Base-by-base conservation (phyloP, 2,888 invertebrate genomes). In the Cryptus viduatorius region DNA sequence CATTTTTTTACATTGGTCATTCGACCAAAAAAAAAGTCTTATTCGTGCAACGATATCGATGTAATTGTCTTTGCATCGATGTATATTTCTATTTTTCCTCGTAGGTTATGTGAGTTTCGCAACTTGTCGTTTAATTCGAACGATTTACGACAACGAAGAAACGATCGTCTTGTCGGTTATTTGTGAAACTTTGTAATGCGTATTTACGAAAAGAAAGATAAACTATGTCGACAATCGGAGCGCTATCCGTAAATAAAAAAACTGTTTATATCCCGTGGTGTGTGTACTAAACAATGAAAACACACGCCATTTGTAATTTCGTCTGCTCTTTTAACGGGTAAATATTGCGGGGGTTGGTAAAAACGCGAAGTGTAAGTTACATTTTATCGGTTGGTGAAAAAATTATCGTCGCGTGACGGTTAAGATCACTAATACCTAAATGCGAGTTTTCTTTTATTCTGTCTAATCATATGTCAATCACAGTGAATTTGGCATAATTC, bases 1-100 rank as follows among this genome's bases (percentile, higher is more conserved):
- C 93, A 94, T 93, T 72, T 67, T 95, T 94, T 94, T 94, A 94
- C 94, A 83, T 83, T 84, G 82, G 72, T 84, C 94, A 94, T 94
- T 94, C 94, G 94, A 95, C 94, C 31, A 1, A 4, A 29, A 31
- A 61, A 29, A 31, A 61, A 5, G 7, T 14, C 14, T 29, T 14
- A 31, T 7, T 31, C 29, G 29, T 7, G 4, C 2, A 1, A 61
- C 14, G 29, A 61, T 61, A 29, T 31, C 61, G 7, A 61, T 7
- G 29, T 12, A 29, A 16, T 50, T 12, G 29, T 4, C n/a, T 31
- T 61, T 61, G 14, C 61, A 31, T 37, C 37, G 61, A 12, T 7
- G 14, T 31, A 14, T 12, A n/a, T 4, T 4, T 12, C 4, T 5
- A 14, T 61, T 31, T 31, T 29, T 59, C 31, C 29, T 31, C 29